Evolutionary conservation across 2,797 vertebrate genomes (phyloP).

Genomic region (Lophius americanus): DNA sequence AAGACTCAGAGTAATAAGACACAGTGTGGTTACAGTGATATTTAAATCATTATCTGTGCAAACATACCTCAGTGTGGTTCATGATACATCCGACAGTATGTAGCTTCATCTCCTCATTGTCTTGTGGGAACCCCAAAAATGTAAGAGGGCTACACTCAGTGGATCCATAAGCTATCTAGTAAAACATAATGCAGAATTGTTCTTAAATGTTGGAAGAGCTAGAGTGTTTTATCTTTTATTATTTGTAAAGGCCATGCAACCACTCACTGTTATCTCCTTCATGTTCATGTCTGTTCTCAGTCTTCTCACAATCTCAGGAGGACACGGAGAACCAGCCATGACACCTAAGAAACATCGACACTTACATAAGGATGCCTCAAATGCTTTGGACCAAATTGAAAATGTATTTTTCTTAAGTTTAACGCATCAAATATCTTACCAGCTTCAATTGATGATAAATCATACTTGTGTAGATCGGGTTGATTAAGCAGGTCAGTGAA

Average conservation of each 20-base stretch:
- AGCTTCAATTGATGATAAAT: conserved; percentile 79
- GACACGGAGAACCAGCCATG: conserved; percentile 68
- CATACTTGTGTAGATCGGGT: conserved; percentile 78
- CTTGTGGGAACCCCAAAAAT: conserved; percentile 84
- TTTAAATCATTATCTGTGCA: background rate
- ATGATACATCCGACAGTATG: conserved; percentile 85
- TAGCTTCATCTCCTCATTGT: conserved; percentile 76
- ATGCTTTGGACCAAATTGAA: background rate
- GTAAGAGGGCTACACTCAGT: conserved; percentile 92
- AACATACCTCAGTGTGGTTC: conserved; percentile 88
- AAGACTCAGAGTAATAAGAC: background rate
- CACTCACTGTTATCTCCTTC: conserved; percentile 63
- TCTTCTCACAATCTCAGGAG: conserved; percentile 68
- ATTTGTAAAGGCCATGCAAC: background rate
- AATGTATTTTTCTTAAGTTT: background rate
- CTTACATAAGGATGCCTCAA: background rate
- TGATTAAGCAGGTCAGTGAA: conserved; percentile 87
- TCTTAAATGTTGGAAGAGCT: background rate
- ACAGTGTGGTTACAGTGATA: background rate
- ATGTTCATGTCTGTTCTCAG: conserved; percentile 66
- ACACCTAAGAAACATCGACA: conserved; percentile 56
- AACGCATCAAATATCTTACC: conserved; percentile 74
- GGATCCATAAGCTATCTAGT: conserved; percentile 86
- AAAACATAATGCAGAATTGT: background rate
- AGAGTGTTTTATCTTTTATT: background rate